phyloP scores from a whole-genome alignment of 2,797 vertebrate species.

The Muscicapa striata region DNA sequence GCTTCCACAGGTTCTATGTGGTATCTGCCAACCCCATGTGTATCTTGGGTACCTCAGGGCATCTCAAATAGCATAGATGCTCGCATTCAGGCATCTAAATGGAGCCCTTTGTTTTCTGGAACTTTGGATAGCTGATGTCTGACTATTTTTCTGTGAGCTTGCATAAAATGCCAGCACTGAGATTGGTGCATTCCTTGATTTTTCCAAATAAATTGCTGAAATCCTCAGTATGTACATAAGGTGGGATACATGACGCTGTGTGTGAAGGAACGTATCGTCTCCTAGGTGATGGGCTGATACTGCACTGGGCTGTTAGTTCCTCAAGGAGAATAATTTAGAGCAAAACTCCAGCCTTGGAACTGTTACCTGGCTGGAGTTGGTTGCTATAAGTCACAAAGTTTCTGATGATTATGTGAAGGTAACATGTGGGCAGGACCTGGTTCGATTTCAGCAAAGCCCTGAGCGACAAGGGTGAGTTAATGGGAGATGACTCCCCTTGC shows the following conservation, averaged over 20 bases:
- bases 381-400: neutral
- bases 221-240: neutral
- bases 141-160: neutral
- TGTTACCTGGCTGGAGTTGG: neutral
- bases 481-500: neutral
- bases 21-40: neutral
- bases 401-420: neutral
- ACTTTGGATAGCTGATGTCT: neutral
- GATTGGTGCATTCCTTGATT: neutral
- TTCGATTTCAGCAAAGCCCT: neutral
- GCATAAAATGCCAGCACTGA: neutral
- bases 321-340: neutral
- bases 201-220: conserved; percentile 19
- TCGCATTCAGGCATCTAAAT: neutral
- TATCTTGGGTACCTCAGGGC: conserved; percentile 28
- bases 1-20: neutral
- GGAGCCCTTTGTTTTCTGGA: conserved; percentile 45
- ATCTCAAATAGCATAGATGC: neutral
- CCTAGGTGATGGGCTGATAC: neutral
- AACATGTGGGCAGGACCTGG: neutral
- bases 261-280: neutral
- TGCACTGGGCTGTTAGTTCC: neutral
- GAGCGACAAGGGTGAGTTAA: neutral
- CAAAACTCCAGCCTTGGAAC: neutral
- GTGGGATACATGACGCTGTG: neutral